These are phyloP conservation scores for Pocillopora damicornis DNA, from an alignment of 64 coral and sea anemone genomes.

Conservation along the genomic window DNA sequence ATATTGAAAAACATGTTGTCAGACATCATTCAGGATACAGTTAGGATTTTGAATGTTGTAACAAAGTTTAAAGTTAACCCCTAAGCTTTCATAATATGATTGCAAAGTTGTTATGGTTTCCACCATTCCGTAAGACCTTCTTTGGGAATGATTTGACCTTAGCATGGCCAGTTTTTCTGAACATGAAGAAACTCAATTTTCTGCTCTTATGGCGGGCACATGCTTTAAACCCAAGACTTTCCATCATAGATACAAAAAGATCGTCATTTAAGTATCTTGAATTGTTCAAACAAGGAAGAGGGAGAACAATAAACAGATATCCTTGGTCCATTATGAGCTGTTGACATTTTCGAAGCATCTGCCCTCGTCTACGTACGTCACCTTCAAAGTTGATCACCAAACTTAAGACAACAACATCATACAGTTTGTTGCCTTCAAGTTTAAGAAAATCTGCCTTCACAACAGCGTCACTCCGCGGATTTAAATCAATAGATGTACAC, in stretches of 20 bases:
- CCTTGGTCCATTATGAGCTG: conserved; percentile 13
- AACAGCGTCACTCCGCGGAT: conserved; percentile 40
- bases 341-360: conserved; percentile 47
- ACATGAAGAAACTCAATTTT: conserved; percentile 46
- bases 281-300: conserved; percentile 47
- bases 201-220: conserved; percentile 9
- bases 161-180: conserved; percentile 18
- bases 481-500: conserved; percentile 61
- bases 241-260: conserved; percentile 28
- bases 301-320: conserved; percentile 44
- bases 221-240: conserved; percentile 49
- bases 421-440: background rate
- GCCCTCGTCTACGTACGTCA: conserved; percentile 19
- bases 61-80: background rate
- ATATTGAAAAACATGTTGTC: too few species aligned
- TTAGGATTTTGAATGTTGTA: too few species aligned
- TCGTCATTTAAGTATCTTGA: conserved; percentile 46
- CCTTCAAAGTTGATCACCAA: conserved; percentile 60
- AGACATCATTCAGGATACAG: too few species aligned
- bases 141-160: conserved; percentile 32
- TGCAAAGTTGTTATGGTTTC: conserved; percentile 52
- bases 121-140: conserved; percentile 36
- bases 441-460: conserved; percentile 45
- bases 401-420: conserved; percentile 50
- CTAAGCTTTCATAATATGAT: conserved; percentile 12